Percentiles rank a stretch among this genome's conserved stretches.
These are phyloP conservation scores for Volucella inflata DNA, from an alignment of 2,888 invertebrate genomes.

Conservation along the genomic window DNA sequence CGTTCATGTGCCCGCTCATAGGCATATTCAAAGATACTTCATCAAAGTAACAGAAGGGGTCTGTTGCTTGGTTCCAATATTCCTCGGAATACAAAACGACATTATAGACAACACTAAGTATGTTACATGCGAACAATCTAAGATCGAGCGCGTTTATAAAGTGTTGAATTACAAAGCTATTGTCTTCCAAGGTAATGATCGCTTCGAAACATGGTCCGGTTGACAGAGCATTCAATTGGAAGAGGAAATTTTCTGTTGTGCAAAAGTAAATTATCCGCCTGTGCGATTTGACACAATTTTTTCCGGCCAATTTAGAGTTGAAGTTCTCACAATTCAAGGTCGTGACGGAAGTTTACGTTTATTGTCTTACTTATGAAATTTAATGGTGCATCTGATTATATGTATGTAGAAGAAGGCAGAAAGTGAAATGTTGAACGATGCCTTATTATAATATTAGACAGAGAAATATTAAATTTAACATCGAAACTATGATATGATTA, in stretches of 20 bases:
- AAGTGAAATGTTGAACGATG: no score
- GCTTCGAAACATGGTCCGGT: constrained; percentile 45
- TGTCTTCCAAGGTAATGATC: constrained; percentile 68
- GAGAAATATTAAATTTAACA: no score
- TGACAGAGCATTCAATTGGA: constrained; percentile 60
- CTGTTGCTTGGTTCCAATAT: constrained; percentile 13
- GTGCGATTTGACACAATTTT: constrained; percentile 74
- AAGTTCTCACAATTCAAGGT: constrained; percentile 71
- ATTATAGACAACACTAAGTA: constrained; percentile 7
- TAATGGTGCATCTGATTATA: constrained; percentile 33
- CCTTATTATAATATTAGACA: no score
- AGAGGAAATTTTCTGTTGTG: constrained; percentile 48
- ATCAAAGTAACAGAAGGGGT: constrained; percentile 24
- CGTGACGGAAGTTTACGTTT: constrained; percentile 52
- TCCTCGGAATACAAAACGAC: constrained; percentile 32
- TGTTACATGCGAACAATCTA: constrained; percentile 39
- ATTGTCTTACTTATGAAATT: constrained; percentile 54
- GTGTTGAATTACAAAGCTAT: constrained; percentile 42
- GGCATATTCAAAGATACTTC: neutral
- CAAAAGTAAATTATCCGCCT: constrained; percentile 60
- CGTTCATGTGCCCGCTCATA: constrained; percentile 29
- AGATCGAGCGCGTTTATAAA: constrained; percentile 25
- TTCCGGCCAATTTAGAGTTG: constrained; percentile 61
- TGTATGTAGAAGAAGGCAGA: constrained; percentile 1
- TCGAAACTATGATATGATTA: no score